These are phyloP conservation scores for Leptogaster cylindrica DNA, from an alignment of 2,888 invertebrate genomes.

Conservation along the genomic window DNA sequence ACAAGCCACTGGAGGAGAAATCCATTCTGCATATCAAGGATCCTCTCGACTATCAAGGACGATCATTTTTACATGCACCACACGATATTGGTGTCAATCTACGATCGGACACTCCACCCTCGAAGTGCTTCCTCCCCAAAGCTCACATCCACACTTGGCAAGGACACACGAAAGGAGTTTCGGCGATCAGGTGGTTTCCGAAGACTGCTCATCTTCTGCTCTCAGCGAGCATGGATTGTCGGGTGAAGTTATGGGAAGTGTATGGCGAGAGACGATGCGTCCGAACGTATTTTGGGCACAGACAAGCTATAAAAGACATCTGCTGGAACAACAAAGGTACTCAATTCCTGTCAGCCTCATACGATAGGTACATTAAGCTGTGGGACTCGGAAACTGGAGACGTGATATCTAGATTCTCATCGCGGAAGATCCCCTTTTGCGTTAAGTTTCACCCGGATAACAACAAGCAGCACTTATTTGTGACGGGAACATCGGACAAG, in stretches of 20 bases:
- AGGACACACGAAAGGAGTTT: slow-evolving; percentile 96
- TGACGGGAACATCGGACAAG: slow-evolving; percentile 98
- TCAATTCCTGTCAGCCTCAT: slow-evolving; percentile 94
- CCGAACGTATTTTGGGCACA: slow-evolving; percentile 93
- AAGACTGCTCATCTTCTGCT: slow-evolving; percentile 91
- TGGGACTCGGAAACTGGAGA: slow-evolving; percentile 99
- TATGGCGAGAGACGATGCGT: slow-evolving; percentile 93
- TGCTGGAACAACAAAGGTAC: slow-evolving; percentile 94
- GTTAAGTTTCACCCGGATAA: slow-evolving; percentile 97
- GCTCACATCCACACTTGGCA: slow-evolving; percentile 95
- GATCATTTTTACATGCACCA: slow-evolving; percentile 92
- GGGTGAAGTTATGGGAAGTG: slow-evolving; percentile 99
- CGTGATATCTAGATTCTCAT: slow-evolving; percentile 86
- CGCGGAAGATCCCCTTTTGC: slow-evolving; percentile 96
- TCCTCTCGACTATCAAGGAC: slow-evolving; percentile 93
- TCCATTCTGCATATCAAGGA: slow-evolving; percentile 93
- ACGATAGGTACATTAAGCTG: slow-evolving; percentile 95
- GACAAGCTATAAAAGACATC: slow-evolving; percentile 95
- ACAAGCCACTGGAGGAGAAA: slow-evolving; percentile 94
- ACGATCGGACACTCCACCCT: slow-evolving; percentile 85
- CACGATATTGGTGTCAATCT: slow-evolving; percentile 91
- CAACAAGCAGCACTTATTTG: slow-evolving; percentile 96
- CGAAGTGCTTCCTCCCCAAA: slow-evolving; percentile 95
- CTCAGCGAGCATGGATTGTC: slow-evolving; percentile 95
- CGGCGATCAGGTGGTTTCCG: slow-evolving; percentile 95